Evolutionary conservation across 2,113 vertebrate species (phyloP).

Genomic region (Ellobius talpinus): DNA sequence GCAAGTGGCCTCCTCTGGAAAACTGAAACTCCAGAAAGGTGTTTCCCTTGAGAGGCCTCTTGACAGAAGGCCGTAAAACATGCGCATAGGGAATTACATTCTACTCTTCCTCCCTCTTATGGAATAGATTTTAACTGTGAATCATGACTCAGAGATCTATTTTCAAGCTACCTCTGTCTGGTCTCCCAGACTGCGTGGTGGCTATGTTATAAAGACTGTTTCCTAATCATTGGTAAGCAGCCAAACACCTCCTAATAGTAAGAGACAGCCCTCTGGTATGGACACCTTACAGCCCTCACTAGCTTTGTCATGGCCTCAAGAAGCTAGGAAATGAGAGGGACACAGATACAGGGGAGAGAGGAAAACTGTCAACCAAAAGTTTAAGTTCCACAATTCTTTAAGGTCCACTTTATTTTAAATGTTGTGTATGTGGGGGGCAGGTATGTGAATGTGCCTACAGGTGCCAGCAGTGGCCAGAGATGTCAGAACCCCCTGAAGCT

Average conservation of each 20-base stretch:
- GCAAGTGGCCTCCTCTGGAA: too few species aligned
- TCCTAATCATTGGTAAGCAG: neutral
- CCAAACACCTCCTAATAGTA: neutral
- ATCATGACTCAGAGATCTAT: neutral
- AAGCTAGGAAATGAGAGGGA: neutral
- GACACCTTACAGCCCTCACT: neutral
- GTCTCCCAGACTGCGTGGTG: neutral
- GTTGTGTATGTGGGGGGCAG: neutral
- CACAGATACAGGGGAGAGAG: neutral
- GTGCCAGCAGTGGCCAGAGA: neutral
- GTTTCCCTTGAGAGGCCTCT: neutral
- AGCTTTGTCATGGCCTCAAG: neutral
- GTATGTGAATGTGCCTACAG: neutral
- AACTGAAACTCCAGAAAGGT: neutral
- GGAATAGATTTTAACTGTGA: neutral
- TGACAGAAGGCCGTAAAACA: neutral
- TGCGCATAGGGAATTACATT: neutral
- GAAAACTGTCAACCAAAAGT: too few species aligned
- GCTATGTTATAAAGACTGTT: neutral
- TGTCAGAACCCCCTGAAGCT: too few species aligned
- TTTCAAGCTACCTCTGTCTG: neutral
- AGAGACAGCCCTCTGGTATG: neutral
- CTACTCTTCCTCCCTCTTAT: neutral
- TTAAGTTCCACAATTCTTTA: neutral
- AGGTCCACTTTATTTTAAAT: neutral